These are phyloP conservation scores for Pachyuromys duprasi DNA, from an alignment of 2,797 vertebrate genomes.

Conservation along the genomic window DNA sequence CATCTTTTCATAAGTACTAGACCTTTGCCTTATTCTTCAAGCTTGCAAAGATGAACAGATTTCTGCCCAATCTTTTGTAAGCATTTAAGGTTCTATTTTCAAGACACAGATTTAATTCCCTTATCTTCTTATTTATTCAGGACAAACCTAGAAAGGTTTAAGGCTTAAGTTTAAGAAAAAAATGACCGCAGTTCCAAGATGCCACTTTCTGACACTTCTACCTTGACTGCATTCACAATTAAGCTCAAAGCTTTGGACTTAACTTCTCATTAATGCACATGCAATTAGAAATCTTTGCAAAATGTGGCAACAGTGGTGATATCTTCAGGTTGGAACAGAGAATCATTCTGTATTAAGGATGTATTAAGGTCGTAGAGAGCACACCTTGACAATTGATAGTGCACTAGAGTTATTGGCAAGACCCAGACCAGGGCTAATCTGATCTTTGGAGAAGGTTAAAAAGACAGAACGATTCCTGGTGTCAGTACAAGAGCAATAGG, in stretches of 20 bases:
- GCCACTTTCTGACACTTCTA: constrained; percentile 8
- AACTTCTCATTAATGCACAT: constrained; percentile 68
- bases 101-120: constrained; percentile 54
- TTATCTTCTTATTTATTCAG: constrained; percentile 75
- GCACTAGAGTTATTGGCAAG: constrained; percentile 67
- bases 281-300: constrained; percentile 50
- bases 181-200: background rate
- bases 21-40: constrained; percentile 58
- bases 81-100: constrained; percentile 61
- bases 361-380: constrained; percentile 63
- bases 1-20: constrained; percentile 38
- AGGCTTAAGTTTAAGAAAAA: constrained; percentile 45
- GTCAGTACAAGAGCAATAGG: constrained; percentile 70
- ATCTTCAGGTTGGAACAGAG: constrained; percentile 46
- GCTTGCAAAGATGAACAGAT: constrained; percentile 64
- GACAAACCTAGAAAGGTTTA: constrained; percentile 36
- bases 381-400: constrained; percentile 75
- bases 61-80: constrained; percentile 66
- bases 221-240: constrained; percentile 59
- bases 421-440: constrained; percentile 68
- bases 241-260: constrained; percentile 68
- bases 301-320: constrained; percentile 45
- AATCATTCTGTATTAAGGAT: constrained; percentile 54
- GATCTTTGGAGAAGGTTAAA: constrained; percentile 75
- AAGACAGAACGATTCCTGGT: constrained; percentile 67